Conservation (phyloP, 2,113 vertebrate species). For the Percopsis transmontana region DNA sequence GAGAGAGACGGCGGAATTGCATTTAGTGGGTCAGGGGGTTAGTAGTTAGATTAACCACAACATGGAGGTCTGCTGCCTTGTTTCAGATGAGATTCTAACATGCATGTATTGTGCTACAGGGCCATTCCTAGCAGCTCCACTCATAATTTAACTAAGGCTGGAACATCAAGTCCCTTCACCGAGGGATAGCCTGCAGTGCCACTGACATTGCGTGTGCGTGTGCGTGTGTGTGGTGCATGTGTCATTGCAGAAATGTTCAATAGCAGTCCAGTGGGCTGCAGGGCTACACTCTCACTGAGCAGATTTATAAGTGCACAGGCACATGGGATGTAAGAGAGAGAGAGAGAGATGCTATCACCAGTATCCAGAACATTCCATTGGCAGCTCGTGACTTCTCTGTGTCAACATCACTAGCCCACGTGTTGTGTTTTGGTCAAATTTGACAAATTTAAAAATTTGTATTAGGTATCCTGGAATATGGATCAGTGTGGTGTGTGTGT, state of each 20-base stretch:
- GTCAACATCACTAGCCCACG: too few species aligned
- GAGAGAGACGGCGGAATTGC: background rate
- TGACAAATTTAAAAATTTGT: too few species aligned
- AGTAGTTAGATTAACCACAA: background rate
- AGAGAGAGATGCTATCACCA: slow-evolving; percentile 41
- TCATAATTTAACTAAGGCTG: slow-evolving; percentile 18
- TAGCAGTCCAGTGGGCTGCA: slow-evolving; percentile 40
- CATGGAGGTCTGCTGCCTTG: slow-evolving; percentile 10
- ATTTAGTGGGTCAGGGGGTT: slow-evolving; percentile 24
- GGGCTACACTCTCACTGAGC: slow-evolving; percentile 30
- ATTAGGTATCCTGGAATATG: slow-evolving; percentile 22
- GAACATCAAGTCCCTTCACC: slow-evolving; percentile 12
- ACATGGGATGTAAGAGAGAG: slow-evolving; percentile 36
- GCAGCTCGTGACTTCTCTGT: slow-evolving; percentile 54
- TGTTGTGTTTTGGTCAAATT: too few species aligned
- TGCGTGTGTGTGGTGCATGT: slow-evolving; percentile 1
- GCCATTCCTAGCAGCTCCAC: slow-evolving; percentile 6
- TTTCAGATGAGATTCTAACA: background rate
- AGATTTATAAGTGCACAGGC: slow-evolving; percentile 50
- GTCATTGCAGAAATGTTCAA: slow-evolving; percentile 26
- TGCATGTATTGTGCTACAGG: background rate
- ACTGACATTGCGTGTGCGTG: background rate
- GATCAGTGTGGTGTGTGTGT: slow-evolving; percentile 26
- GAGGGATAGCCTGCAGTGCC: slow-evolving; percentile 12
- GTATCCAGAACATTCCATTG: slow-evolving; percentile 30